Percentiles rank a stretch among this genome's conserved stretches.
These are phyloP conservation scores for Cantharis lateralis DNA, from an alignment of 2,888 invertebrate species.

Conservation along the genomic window DNA sequence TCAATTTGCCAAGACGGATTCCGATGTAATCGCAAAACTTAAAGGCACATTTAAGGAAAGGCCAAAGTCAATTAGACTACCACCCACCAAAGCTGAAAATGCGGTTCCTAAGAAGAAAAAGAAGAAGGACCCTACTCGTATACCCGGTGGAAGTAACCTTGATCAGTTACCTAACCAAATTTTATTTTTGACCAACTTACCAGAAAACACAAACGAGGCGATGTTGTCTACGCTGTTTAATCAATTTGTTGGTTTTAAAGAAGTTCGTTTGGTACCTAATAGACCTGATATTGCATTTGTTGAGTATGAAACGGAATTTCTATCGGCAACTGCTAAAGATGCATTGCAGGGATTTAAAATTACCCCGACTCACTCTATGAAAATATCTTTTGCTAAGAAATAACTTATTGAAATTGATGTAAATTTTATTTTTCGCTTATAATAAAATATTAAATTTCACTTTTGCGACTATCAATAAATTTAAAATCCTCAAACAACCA, in stretches of 20 bases:
- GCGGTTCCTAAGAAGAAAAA: slow-evolving; percentile 66
- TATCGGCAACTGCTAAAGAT: slow-evolving; percentile 94
- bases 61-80: slow-evolving; percentile 82
- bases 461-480: not conserved
- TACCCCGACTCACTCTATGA: slow-evolving; percentile 98
- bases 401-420: slow-evolving; percentile 60
- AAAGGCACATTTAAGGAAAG: slow-evolving; percentile 97
- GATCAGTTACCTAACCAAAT: slow-evolving; percentile 99
- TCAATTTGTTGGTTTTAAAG: slow-evolving; percentile 98
- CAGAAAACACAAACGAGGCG: slow-evolving; percentile 98
- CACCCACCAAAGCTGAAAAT: slow-evolving; percentile 65
- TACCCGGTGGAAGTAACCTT: slow-evolving; percentile 68
- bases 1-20: slow-evolving; percentile 92
- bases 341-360: slow-evolving; percentile 99
- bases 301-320: slow-evolving; percentile 94
- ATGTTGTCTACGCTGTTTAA: slow-evolving; percentile 99
- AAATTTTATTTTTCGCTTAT: not conserved
- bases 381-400: slow-evolving; percentile 99
- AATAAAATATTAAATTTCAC: not conserved
- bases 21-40: slow-evolving; percentile 94
- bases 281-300: slow-evolving; percentile 99
- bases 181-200: slow-evolving; percentile 97
- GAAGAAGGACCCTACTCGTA: slow-evolving; percentile 75
- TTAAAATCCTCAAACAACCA: not conserved
- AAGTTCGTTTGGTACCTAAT: slow-evolving; percentile 97